Conservation (phyloP, 92 coral and sea anemone species). For the Zoanthus sansibaricus region DNA sequence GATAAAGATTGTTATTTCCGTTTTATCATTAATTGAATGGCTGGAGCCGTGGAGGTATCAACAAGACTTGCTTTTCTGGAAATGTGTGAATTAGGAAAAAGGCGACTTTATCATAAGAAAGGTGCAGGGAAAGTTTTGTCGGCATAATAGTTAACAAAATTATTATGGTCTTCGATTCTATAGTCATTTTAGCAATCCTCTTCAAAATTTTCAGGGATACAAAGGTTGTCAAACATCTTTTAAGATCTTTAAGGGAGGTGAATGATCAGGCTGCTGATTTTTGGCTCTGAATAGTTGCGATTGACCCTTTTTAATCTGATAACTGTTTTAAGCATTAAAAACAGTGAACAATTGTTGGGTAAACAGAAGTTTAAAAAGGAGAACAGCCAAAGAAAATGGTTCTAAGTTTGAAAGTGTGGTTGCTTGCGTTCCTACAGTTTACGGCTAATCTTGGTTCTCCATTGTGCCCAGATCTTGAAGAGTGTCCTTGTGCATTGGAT, state of each 20-base stretch:
- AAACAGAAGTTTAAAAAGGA: not conserved
- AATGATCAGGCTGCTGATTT: no score
- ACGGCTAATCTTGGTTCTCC: not conserved
- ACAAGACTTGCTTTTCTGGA: not conserved
- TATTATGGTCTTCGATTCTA: no score
- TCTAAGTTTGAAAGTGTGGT: not conserved
- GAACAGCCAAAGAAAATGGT: not conserved
- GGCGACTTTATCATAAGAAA: no score
- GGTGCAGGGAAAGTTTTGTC: not conserved
- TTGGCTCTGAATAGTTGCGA: not conserved
- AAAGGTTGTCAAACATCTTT: no score
- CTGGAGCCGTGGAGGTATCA: not conserved
- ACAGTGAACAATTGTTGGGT: no score
- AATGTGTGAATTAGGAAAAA: not conserved
- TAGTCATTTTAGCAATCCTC: no score
- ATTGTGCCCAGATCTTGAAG: not conserved
- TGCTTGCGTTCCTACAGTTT: not conserved
- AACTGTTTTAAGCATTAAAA: not conserved
- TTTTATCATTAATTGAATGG: no score
- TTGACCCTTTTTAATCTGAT: not conserved
- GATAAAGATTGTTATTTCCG: not conserved
- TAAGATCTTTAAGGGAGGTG: no score
- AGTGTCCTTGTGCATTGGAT: not conserved
- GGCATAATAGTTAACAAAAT: no score
- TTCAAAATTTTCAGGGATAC: no score